Evolutionary conservation across 2,797 vertebrate genomes (phyloP).

Genomic region (Menidia menidia): DNA sequence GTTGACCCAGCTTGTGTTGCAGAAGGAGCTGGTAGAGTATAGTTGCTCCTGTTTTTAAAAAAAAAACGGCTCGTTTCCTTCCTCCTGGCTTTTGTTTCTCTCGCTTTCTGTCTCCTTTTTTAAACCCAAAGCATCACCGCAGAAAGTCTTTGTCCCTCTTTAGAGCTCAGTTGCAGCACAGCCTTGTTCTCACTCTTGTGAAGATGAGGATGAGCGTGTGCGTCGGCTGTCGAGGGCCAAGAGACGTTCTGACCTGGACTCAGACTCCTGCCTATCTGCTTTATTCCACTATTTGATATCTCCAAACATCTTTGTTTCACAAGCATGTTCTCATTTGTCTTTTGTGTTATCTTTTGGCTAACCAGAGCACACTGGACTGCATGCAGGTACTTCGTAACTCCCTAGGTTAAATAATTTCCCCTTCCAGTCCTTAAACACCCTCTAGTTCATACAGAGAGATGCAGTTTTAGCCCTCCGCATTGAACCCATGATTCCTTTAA

Average conservation of each 20-base stretch:
- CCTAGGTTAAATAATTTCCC: constrained; percentile 4
- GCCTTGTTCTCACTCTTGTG: constrained; percentile 15
- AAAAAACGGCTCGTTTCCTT: constrained; percentile 52
- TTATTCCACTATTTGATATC: constrained; percentile 59
- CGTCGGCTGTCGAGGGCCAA: constrained; percentile 33
- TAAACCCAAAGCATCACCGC: constrained; percentile 59
- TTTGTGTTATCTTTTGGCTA: constrained; percentile 71
- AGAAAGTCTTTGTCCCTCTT: constrained; percentile 65
- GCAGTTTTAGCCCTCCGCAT: background rate
- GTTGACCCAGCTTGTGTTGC: constrained; percentile 86
- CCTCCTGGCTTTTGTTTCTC: constrained; percentile 55
- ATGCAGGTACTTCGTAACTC: constrained; percentile 91
- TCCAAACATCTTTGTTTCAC: constrained; percentile 48
- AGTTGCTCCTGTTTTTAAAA: constrained; percentile 54
- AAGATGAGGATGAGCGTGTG: background rate
- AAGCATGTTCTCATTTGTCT: constrained; percentile 68
- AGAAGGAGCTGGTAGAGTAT: constrained; percentile 88
- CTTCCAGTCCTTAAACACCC: constrained; percentile 15
- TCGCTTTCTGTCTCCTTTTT: constrained; percentile 50
- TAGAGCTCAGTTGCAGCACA: constrained; percentile 29
- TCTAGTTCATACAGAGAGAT: constrained; percentile 23
- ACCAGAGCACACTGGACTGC: constrained; percentile 96
- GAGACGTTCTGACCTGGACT: constrained; percentile 53
- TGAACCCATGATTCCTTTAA: constrained; percentile 9
- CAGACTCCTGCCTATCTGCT: constrained; percentile 56